phyloP scores from a whole-genome alignment of 1,140 invertebrate genomes.

The Formica exsecta region DNA sequence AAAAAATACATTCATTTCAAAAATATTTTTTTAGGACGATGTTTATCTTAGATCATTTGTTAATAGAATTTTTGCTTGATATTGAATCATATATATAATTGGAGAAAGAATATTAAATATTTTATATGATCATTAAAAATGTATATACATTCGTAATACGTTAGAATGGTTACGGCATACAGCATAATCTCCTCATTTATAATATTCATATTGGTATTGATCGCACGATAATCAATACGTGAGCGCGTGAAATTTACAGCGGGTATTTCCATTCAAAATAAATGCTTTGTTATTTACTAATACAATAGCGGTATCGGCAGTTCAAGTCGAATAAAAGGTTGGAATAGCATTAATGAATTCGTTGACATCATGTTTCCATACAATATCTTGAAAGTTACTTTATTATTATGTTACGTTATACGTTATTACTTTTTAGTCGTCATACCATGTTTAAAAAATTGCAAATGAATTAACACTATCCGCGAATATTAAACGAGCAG shows the following conservation, averaged over 20 bases:
- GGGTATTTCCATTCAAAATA: slow-evolving; percentile 35
- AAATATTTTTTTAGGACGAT: neutral
- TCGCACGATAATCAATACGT: neutral
- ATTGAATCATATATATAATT: neutral
- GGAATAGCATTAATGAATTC: slow-evolving; percentile 28
- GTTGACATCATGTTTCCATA: neutral
- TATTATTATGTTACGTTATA: neutral
- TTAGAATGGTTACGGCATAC: neutral
- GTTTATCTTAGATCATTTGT: neutral
- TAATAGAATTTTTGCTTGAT: neutral
- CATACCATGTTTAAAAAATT: neutral
- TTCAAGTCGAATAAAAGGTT: neutral
- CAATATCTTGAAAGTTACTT: slow-evolving; percentile 9
- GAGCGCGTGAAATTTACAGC: neutral
- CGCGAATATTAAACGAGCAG: neutral
- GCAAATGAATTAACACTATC: neutral
- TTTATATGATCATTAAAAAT: neutral
- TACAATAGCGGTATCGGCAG: slow-evolving; percentile 1
- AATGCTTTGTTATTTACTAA: slow-evolving; percentile 38
- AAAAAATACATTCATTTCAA: neutral
- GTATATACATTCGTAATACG: neutral
- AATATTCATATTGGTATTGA: neutral
- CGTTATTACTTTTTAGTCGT: neutral
- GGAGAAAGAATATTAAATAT: neutral
- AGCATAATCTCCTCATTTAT: neutral